Conservation (phyloP, 1,140 invertebrate genomes). For the Eriosoma lanigerum region DNA sequence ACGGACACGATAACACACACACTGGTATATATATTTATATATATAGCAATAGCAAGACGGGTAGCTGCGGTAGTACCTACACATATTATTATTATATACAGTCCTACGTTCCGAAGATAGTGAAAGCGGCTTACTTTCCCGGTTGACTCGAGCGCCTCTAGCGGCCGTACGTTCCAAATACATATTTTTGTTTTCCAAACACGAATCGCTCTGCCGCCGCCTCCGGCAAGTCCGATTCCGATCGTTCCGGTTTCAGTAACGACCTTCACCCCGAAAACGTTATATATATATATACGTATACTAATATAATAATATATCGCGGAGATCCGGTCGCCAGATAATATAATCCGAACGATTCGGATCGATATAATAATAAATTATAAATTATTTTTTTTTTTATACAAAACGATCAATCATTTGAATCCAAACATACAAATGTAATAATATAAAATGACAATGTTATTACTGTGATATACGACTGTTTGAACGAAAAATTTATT, state of each 20-base stretch:
- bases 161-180: conserved; percentile 44
- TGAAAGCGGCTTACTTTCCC: conserved; percentile 50
- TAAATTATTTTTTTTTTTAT: neutral
- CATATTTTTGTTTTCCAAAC: conserved; percentile 37
- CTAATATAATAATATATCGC: no score
- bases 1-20: neutral
- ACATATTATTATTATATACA: neutral
- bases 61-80: neutral
- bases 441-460: no score
- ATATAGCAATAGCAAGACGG: neutral
- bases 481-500: no score
- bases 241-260: conserved; percentile 30
- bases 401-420: no score
- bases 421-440: no score
- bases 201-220: neutral
- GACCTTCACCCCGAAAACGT: conserved; percentile 45
- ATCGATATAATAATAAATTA: no score
- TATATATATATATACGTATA: no score
- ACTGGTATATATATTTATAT: neutral
- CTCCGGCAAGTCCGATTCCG: conserved; percentile 19
- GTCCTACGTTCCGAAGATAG: conserved; percentile 14
- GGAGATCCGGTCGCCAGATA: conserved; percentile 42
- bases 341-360: no score
- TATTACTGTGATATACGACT: no score
- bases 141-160: conserved; percentile 45